phyloP scores from a whole-genome alignment of 2,888 invertebrate species.

The Syritta pipiens region DNA sequence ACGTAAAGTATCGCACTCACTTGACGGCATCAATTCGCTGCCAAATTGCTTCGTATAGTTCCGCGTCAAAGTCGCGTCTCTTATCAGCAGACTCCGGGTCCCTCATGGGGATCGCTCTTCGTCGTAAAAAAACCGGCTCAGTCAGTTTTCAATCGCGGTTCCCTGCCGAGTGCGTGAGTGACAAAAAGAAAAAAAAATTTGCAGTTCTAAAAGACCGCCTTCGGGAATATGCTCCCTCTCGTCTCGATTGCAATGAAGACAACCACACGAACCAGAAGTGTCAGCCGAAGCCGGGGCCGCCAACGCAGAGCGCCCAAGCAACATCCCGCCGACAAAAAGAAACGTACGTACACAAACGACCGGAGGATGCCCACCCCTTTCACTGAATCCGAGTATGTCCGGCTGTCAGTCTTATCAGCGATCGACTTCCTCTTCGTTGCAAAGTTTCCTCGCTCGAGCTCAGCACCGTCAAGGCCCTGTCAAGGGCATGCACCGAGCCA shows the following conservation, averaged over 20 bases:
- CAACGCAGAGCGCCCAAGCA: background rate
- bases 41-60: constrained; percentile 21
- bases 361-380: too few species aligned
- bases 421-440: too few species aligned
- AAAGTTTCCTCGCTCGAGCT: too few species aligned
- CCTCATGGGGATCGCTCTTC: background rate
- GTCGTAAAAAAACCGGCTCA: constrained; percentile 7
- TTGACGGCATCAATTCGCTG: constrained; percentile 7
- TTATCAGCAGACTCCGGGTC: constrained; percentile 19
- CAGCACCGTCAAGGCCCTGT: background rate
- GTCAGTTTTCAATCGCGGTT: constrained; percentile 21
- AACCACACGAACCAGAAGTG: background rate
- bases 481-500: constrained; percentile 17
- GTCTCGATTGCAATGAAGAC: constrained; percentile 9
- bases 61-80: constrained; percentile 21
- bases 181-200: background rate
- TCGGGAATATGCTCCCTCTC: background rate
- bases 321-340: background rate
- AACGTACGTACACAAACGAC: constrained; percentile 38
- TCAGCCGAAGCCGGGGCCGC: background rate
- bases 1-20: background rate
- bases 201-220: too few species aligned
- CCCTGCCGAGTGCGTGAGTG: constrained; percentile 18
- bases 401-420: too few species aligned
- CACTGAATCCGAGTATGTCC: too few species aligned